Conservation (phyloP, 2,113 vertebrate species). For the Cinclus mexicanus region DNA sequence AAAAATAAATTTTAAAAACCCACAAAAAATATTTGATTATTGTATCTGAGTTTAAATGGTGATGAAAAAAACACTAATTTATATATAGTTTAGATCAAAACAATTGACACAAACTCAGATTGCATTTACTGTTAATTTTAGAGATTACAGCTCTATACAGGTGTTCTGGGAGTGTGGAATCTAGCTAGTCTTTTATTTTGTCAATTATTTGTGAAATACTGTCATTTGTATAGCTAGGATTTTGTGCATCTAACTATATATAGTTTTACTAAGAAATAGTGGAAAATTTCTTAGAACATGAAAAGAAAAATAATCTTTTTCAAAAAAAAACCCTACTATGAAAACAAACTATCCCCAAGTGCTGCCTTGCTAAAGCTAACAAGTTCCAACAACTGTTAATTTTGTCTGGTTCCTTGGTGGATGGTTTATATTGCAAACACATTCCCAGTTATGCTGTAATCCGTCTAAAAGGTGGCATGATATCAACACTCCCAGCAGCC, state of each 20-base stretch:
- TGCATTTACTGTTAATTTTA: background rate
- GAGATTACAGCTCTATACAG: background rate
- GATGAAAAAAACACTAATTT: background rate
- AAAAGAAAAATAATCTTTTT: background rate
- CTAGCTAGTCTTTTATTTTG: background rate
- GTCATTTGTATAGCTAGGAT: background rate
- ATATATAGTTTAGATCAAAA: background rate
- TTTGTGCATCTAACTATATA: background rate
- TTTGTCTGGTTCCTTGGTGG: conserved; percentile 17
- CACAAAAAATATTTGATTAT: background rate
- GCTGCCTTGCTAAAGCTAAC: conserved; percentile 11
- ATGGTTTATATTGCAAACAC: conserved; percentile 49
- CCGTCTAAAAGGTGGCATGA: conserved; percentile 20
- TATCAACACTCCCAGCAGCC: background rate
- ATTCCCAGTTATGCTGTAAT: conserved; percentile 32
- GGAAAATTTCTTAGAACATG: background rate
- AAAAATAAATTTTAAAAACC: background rate
- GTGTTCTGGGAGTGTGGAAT: background rate
- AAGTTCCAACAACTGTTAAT: conserved; percentile 38
- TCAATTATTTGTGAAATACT: background rate
- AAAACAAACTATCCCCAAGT: conserved; percentile 9
- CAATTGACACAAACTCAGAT: background rate
- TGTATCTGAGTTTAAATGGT: background rate
- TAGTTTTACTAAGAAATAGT: background rate
- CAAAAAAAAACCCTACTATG: background rate